Evolutionary conservation across 1,140 invertebrate genomes (phyloP), one percentile per base, ranked within the genome.

Genomic region (Zaprionus camerounensis): DNA sequence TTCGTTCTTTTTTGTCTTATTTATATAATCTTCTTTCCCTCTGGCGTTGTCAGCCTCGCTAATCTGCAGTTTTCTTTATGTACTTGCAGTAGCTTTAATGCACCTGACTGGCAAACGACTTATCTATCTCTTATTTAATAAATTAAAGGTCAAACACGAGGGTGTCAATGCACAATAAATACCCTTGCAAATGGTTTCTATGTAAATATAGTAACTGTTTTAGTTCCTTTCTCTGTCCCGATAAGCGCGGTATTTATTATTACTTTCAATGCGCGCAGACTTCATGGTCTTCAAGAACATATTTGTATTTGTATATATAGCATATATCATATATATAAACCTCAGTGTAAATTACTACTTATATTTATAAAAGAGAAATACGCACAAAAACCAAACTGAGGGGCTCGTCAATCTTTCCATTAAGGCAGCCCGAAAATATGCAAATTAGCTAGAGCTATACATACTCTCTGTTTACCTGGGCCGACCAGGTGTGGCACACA

Each of bases 1-100:
- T 70, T 34, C 3, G 7, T 31, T 61, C 49, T 31, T 28, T 74
- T 41, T 69, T 69, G 15, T 56, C 58, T 79, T 81, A 62, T 84
- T 79, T 73, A 73, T 6, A 17, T 46, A 46, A 46, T 17, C n/a
- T 46, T 46, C 41, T 46, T 44, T n/a, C n/a, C 15, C 41, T 49
- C 20, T 20, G 46, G 17, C 20, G 3, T 22, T 51, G 46, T 24
- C 46, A 24, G 20, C 13, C 13, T 12, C 13, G 26, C 28, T 78
- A 75, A 68, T 66, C 58, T 56, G 70, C 74, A 66, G 17, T 58
- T 44, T 57, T 70, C 65, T 51, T 24, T 51, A 66, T 26, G 44
- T 26, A 67, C 38, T 59, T 49, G 26, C 41, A 49, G 17, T 56
- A 5, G n/a, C 24, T 12, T 24, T 12, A 44, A 24, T 76, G 44